A percentile compares a stretch with the other conserved stretches of the same genome.
phyloP scores from a whole-genome alignment of 2,797 vertebrate species.

The Hydrophis major region DNA sequence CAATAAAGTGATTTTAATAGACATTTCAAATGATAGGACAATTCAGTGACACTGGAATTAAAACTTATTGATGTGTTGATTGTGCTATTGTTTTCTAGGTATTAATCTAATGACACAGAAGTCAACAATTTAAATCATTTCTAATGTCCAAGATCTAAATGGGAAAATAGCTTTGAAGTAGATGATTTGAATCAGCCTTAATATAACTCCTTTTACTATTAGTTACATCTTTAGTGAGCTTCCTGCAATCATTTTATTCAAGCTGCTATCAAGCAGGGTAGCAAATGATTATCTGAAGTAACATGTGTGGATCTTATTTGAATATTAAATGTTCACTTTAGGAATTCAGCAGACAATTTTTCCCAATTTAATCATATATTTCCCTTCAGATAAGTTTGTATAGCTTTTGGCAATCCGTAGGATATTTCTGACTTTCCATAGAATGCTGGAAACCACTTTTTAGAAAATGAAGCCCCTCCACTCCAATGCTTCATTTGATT shows the following conservation, averaged over 20 bases:
- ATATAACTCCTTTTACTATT: neutral
- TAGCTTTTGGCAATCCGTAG: neutral
- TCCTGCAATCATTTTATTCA: neutral
- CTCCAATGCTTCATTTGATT: neutral
- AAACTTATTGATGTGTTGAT: neutral
- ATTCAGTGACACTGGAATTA: neutral
- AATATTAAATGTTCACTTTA: neutral
- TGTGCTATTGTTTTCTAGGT: neutral
- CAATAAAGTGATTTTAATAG: neutral
- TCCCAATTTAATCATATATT: neutral
- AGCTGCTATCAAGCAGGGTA: neutral
- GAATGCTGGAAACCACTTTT: neutral
- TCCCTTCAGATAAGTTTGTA: neutral
- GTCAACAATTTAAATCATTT: neutral
- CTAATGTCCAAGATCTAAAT: neutral
- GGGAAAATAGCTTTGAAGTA: neutral
- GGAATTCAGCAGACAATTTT: neutral
- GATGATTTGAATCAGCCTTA: neutral
- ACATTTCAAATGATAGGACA: neutral
- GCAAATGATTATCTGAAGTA: neutral
- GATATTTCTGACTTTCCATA: neutral
- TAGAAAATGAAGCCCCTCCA: neutral
- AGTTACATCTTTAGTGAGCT: neutral
- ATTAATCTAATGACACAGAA: neutral
- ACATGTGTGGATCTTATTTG: neutral